phyloP scores from a whole-genome alignment of 2,113 vertebrate genomes.

The Otus sunia region DNA sequence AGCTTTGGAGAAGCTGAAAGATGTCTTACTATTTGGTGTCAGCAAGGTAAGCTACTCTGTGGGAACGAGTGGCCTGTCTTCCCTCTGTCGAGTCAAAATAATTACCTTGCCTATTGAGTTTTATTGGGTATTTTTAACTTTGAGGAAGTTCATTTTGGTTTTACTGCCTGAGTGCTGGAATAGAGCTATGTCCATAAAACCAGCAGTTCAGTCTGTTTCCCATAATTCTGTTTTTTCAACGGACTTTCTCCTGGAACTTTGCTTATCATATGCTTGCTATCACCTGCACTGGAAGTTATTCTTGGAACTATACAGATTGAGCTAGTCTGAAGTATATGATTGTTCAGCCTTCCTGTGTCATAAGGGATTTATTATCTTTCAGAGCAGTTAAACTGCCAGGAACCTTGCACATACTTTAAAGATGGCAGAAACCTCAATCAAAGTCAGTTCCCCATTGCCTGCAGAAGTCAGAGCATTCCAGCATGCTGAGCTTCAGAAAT shows the following conservation, averaged over 20 bases:
- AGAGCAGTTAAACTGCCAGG: background rate
- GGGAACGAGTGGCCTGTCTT: background rate
- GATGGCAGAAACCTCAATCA: background rate
- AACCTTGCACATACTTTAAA: background rate
- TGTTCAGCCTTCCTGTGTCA: background rate
- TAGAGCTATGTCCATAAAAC: background rate
- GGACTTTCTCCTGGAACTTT: background rate
- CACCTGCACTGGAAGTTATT: background rate
- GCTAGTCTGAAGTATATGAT: background rate
- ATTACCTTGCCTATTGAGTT: background rate
- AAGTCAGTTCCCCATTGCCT: background rate
- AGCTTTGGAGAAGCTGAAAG: background rate
- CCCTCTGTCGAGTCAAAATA: background rate
- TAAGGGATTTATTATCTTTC: background rate
- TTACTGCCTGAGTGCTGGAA: background rate
- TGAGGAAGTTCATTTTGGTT: conserved; percentile 12
- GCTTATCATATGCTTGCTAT: background rate
- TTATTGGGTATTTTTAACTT: conserved; percentile 27
- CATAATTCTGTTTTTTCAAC: background rate
- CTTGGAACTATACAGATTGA: background rate
- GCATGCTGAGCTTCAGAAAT: background rate
- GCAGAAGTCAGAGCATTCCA: background rate
- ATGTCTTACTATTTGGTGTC: background rate
- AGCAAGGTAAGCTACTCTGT: background rate
- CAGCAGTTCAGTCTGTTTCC: background rate